These are phyloP conservation scores for Malacosoma neustria DNA, from an alignment of 2,888 invertebrate genomes.

Conservation along the genomic window DNA sequence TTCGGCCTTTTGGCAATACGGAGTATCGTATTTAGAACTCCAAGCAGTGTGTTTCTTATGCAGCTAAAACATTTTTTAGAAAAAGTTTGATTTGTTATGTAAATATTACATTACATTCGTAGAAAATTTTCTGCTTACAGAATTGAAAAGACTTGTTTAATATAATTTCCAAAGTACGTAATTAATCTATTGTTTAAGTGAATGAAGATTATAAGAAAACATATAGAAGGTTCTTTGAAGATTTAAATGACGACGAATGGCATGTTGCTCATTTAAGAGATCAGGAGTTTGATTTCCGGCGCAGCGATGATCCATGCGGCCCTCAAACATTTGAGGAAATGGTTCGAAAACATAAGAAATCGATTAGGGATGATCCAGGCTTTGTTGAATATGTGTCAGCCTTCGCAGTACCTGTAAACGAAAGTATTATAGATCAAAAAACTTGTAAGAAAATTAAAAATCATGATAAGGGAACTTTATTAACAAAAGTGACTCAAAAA, in stretches of 20 bases:
- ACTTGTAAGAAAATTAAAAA: not conserved
- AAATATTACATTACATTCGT: too few relatives aligned
- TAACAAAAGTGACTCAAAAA: not conserved
- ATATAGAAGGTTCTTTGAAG: slow-evolving; percentile 26
- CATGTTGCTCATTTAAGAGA: slow-evolving; percentile 36
- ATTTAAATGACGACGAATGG: slow-evolving; percentile 34
- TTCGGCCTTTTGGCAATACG: too few relatives aligned
- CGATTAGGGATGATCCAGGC: slow-evolving; percentile 32
- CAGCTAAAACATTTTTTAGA: too few relatives aligned
- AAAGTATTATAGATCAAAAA: slow-evolving; percentile 1
- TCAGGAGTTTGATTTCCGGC: slow-evolving; percentile 15
- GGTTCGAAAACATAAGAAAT: slow-evolving; percentile 27
- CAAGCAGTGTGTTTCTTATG: too few relatives aligned
- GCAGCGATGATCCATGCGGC: slow-evolving; percentile 21
- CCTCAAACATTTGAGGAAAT: slow-evolving; percentile 32
- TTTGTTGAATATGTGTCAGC: slow-evolving; percentile 37
- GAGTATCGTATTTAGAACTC: too few relatives aligned
- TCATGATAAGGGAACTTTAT: not conserved
- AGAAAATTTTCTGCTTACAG: too few relatives aligned
- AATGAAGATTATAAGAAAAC: not conserved
- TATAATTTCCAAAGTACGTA: too few relatives aligned
- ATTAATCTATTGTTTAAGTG: too few relatives aligned
- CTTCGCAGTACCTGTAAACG: slow-evolving; percentile 24
- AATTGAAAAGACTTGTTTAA: too few relatives aligned
- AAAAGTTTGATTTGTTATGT: too few relatives aligned